Evolutionary conservation across 1,140 invertebrate species (phyloP).

Genomic region (Vanessa tameamea): DNA sequence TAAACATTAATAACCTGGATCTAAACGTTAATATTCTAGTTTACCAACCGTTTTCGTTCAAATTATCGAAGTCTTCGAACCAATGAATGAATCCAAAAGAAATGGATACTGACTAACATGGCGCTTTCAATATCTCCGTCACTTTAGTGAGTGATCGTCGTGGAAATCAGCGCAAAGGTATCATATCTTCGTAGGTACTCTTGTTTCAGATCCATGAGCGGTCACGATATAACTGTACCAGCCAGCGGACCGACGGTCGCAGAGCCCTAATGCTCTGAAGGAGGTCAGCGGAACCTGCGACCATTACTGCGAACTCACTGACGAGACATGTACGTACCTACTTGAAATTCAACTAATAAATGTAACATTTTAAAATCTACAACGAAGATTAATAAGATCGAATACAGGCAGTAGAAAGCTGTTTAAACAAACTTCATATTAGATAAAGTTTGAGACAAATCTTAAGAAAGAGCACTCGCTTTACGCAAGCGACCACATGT

Average conservation of each 20-base stretch:
- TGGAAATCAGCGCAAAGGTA: constrained; percentile 34
- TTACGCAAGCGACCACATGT: not conserved
- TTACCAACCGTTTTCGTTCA: too few species aligned
- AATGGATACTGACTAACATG: not conserved
- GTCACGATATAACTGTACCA: constrained; percentile 48
- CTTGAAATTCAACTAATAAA: constrained; percentile 33
- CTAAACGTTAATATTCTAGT: too few species aligned
- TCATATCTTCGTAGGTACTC: constrained; percentile 39
- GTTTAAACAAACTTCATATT: not conserved
- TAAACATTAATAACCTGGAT: too few species aligned
- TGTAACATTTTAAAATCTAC: not conserved
- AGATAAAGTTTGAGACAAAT: not conserved
- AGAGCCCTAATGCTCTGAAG: constrained; percentile 54
- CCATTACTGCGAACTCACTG: constrained; percentile 41
- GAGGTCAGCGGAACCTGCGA: constrained; percentile 55
- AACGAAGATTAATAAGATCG: not conserved
- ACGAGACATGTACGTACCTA: constrained; percentile 20
- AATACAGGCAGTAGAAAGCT: not conserved
- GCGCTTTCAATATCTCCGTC: constrained; percentile 7
- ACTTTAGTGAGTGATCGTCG: not conserved
- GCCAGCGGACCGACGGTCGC: constrained; percentile 24
- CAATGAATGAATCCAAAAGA: not conserved
- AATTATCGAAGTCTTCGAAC: too few species aligned
- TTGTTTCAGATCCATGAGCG: constrained; percentile 43
- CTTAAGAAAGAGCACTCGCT: too few species aligned